Evolutionary conservation across 2,888 invertebrate species (phyloP).

Genomic region (Crocallis elinguaria): DNA sequence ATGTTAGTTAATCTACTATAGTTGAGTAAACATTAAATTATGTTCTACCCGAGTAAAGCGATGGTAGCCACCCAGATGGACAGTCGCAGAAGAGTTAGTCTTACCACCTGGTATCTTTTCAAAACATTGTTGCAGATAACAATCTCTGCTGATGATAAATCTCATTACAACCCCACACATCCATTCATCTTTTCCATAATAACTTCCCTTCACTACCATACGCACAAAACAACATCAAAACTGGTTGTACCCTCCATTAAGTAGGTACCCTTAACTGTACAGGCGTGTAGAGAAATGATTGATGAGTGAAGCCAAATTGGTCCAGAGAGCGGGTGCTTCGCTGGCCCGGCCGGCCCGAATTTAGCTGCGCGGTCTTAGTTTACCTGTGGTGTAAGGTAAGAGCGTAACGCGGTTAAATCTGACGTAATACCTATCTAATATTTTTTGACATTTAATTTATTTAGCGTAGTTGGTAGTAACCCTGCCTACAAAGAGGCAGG

Average conservation of each 20-base stretch:
- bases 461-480: too few relatives aligned
- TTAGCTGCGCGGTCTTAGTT: conserved; percentile 6
- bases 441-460: too few relatives aligned
- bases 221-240: conserved; percentile 5
- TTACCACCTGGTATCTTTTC: too few relatives aligned
- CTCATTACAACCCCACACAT: not conserved
- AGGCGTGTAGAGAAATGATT: conserved; percentile 13
- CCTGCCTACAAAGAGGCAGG: too few relatives aligned
- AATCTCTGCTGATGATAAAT: not conserved
- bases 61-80: too few relatives aligned
- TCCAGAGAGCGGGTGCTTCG: conserved; percentile 1
- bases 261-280: not conserved
- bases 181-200: conserved; percentile 3
- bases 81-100: too few relatives aligned
- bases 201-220: conserved; percentile 2
- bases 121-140: too few relatives aligned
- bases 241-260: conserved; percentile 2
- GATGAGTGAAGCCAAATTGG: conserved; percentile 21
- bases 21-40: too few relatives aligned
- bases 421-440: too few relatives aligned
- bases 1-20: too few relatives aligned
- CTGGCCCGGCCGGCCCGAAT: conserved; percentile 6
- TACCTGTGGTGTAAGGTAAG: not conserved
- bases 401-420: too few relatives aligned
- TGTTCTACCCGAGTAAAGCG: too few relatives aligned